Evolutionary conservation across 2,113 vertebrate species (phyloP).

Genomic region (Poecile atricapillus): DNA sequence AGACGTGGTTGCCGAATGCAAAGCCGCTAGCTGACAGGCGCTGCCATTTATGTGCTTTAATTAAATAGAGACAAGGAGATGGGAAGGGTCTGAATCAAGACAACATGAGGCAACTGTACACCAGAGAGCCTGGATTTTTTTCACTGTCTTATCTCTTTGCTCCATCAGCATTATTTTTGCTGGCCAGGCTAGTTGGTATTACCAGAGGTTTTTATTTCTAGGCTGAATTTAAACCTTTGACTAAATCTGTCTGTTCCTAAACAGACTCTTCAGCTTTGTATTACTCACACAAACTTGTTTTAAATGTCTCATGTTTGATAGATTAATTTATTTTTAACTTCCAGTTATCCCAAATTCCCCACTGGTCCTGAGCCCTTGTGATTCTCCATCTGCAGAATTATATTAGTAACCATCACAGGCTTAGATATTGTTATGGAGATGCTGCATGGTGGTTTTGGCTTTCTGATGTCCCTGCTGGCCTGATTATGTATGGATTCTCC

Average conservation of each 20-base stretch:
- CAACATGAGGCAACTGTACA: not conserved
- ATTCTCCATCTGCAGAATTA: conserved; percentile 35
- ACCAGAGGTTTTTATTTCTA: not conserved
- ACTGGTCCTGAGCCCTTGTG: not conserved
- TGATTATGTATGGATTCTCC: conserved; percentile 48
- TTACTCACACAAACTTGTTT: not conserved
- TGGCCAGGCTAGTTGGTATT: accelerated
- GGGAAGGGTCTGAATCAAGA: not conserved
- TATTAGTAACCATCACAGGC: conserved; percentile 32
- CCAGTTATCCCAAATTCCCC: not conserved
- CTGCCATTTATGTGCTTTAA: not conserved
- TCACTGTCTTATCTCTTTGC: not conserved
- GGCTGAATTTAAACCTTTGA: not conserved
- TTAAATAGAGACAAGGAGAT: not conserved
- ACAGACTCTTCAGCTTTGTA: not conserved
- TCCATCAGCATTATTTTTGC: not conserved
- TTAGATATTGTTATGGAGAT: conserved; percentile 65
- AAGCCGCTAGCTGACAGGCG: not conserved
- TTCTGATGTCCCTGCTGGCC: conserved; percentile 47
- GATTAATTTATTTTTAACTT: not conserved
- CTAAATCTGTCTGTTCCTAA: not conserved
- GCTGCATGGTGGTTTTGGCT: not conserved
- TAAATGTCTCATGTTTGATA: not conserved
- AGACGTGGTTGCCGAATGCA: accelerated
- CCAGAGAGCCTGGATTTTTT: not conserved